Evolutionary conservation across 2,888 invertebrate species (phyloP), one percentile per base, ranked within the genome.

Genomic region (Aleiodes leptofemur): DNA sequence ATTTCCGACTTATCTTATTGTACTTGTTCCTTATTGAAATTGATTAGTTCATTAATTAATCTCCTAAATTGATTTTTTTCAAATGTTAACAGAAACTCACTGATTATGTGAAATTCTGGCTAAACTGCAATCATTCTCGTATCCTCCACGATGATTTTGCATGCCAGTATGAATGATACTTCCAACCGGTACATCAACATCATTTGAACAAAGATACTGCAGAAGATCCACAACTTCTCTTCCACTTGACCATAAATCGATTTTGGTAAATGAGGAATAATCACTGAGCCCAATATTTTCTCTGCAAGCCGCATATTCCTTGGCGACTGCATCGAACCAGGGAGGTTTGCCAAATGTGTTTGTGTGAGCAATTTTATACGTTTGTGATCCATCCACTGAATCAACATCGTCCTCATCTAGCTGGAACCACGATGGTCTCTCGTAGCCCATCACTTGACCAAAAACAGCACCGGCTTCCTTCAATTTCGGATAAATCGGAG

Each of bases 381-480:
- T 91, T 64, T 90, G 90, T 5, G 92, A 92, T 90, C 91, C 88
- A 80, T 91, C 90, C 59, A 86, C 84, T 31, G 87, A 83, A 80
- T 88, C 87, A 72, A 82, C 64, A 79, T 88, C 87, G 73, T 90
- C 90, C 71, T 90, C 90, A 13, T 90, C 88, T 34, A 90, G 90
- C 83, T 96, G 95, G 87, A 98, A 99, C 94, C 96, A 98, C 50
- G 96, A 93, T 0, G 98, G 98, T 78, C 98, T 91, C 89, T 99
- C 99, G 88, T 98, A 99, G 0, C 98, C 98, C 97, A 98, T 98
- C 38, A 97, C 96, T 89, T 98, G 98, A 0, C 97, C 97, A 88
- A 99, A 99, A 6, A 97, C 95, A 0, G 97, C 99, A 0, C 98
- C 98, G 9, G 95, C 96, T 86, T 96, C 96, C 79, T 95, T 93